Evolutionary conservation across 2,113 vertebrate genomes (phyloP), one percentile per base, ranked within the genome.

Genomic region (Malurus elegans): DNA sequence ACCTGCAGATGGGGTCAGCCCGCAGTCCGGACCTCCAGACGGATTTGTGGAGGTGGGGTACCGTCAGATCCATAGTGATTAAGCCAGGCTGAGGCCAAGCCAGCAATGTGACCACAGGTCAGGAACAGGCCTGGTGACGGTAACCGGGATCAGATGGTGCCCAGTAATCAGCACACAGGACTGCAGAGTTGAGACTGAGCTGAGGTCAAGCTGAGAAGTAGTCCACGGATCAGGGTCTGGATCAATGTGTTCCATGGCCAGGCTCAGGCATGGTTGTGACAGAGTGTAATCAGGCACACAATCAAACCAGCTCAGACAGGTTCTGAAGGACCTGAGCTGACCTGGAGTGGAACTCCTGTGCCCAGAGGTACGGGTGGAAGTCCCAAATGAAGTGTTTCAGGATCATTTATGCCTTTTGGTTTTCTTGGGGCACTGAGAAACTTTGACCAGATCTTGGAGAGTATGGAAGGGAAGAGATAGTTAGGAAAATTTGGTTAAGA

Each of bases 171-270:
- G 48, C 66, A 65, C 25, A 12, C 66, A 60, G 71, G 42, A 45
- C 36, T 26, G 8, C 0, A 18, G 61, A 79, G 29, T 40, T 1
- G 34, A 75, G 70, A 67, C 74, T 65, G 45, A 28, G n/a, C 62
- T 79, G 57, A 93, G 70, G 91, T 84, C 86, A 92, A 31, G 21
- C 57, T 88, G 67, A 47, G 47, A 95, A 96, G 76, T 57, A 95
- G 86, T 80, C 69, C 83, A 83, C 3, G 8, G 47, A 88, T 92
- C 86, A 93, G 86, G 67, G 83, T 86, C 86, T 92, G 82, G 72
- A 93, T 96, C 94, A 86, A 92, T 86, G 67, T 53, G 58, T 88
- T 92, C 95, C 83, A 86, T 86, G 95, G 60, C 79, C 96, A 70
- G 76, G 69, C 58, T 76, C 17, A 20, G 62, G 45, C 45, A 76